These are phyloP conservation scores for Orthochromis malagaraziensis DNA, from an alignment of 2,113 vertebrate species.

Conservation along the genomic window DNA sequence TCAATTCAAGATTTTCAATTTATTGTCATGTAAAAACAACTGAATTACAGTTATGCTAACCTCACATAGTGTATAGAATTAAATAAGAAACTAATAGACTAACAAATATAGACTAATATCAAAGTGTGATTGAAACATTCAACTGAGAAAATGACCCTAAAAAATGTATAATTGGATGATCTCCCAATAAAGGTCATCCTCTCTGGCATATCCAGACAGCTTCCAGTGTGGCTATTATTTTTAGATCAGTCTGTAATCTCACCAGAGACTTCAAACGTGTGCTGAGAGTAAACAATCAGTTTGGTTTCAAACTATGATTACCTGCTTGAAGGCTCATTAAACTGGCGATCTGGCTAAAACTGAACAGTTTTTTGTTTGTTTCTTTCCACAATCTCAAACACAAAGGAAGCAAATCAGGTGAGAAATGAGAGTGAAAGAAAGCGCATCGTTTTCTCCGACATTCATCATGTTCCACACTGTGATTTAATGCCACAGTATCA, in stretches of 20 bases:
- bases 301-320: neutral
- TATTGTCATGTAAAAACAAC: neutral
- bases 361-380: neutral
- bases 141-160: neutral
- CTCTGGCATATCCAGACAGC: neutral
- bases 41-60: accelerated
- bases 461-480: neutral
- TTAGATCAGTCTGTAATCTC: neutral
- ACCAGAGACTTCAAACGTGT: neutral
- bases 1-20: neutral
- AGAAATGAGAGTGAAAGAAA: neutral
- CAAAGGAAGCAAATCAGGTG: neutral
- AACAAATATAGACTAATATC: neutral
- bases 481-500: neutral
- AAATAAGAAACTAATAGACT: neutral
- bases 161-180: neutral
- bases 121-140: neutral
- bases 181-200: neutral
- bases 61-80: neutral
- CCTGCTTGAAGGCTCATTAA: neutral
- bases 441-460: neutral
- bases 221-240: neutral
- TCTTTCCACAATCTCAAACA: neutral
- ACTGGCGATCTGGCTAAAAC: neutral
- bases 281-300: neutral